Evolutionary conservation across 2,113 vertebrate genomes (phyloP), one percentile per base, ranked within the genome.

Genomic region (Holacanthus passer): DNA sequence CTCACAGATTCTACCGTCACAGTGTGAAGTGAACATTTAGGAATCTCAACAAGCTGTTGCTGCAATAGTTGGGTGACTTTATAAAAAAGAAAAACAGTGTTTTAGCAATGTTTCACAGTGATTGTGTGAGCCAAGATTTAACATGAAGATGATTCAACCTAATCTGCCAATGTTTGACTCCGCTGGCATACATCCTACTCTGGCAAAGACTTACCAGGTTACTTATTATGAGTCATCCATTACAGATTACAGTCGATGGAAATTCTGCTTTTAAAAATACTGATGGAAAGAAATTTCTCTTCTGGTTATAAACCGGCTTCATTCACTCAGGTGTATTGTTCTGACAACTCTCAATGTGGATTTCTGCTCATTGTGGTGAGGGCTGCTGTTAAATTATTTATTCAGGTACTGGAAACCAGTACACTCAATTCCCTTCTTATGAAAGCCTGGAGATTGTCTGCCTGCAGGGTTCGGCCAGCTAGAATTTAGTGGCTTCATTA

Each of bases 311-410:
- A 48, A 66, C 19, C 48, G 27, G 5, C 50, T 52, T 65, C 14
- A 41, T 64, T 60, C 14, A 35, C 53, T 82, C 74, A 32, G 62
- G 35, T 77, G 50, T 64, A 39, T 1, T 76, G 39, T 55, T 10
- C 39, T 66, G 63, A 63, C 48, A 50, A 68, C 53, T 6, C 20
- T 77, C 35, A 37, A 2, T 22, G 27, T 63, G 19, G 69, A 55
- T 41, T 69, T 56, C 60, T 62, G 56, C 39, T 71, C 48, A 62
- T 81, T 43, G 27, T 47, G 19, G 20, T 29, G 53, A 27, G 24
- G 62, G 70, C 52, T 60, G 71, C 73, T 65, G 50, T 73, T 56
- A 31, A 79, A 84, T 71, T 60, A 83, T 81, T 85, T 55, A 76
- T 78, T 60, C n/a, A 32, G 45, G 32, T 65, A 52, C 59, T 69